These are phyloP conservation scores for Dermochelys coriacea DNA, from an alignment of 2,797 vertebrate species.

Conservation along the genomic window DNA sequence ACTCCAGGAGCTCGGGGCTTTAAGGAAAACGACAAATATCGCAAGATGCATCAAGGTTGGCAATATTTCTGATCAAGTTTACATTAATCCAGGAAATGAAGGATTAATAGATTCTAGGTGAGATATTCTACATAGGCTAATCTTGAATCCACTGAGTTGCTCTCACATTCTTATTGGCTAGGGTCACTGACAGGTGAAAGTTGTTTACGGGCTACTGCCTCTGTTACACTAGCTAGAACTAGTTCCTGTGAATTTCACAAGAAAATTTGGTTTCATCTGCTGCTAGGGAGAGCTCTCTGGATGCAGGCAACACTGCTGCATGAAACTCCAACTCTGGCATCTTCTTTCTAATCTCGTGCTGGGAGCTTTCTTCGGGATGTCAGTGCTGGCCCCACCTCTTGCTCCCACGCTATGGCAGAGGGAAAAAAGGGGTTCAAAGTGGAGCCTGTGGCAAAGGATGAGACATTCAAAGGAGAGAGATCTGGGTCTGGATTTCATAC, in stretches of 20 bases:
- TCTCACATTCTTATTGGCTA: not conserved
- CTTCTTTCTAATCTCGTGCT: not conserved
- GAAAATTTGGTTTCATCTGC: not conserved
- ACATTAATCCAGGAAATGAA: conserved; percentile 33
- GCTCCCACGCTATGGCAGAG: not conserved
- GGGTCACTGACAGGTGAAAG: conserved; percentile 60
- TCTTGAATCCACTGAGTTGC: not conserved
- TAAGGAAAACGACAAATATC: conserved; percentile 40
- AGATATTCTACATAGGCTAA: conserved; percentile 45
- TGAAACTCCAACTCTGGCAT: not conserved
- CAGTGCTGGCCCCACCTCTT: not conserved
- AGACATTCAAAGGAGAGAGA: not conserved
- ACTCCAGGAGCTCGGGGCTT: conserved; percentile 2
- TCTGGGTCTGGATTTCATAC: not conserved
- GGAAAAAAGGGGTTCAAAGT: not conserved
- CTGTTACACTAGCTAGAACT: conserved; percentile 14
- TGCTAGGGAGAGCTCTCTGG: not conserved
- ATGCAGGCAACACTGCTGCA: not conserved
- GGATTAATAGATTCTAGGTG: not conserved
- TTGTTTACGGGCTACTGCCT: conserved; percentile 15
- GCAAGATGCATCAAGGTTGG: not conserved
- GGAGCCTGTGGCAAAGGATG: not conserved
- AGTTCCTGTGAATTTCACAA: conserved; percentile 39
- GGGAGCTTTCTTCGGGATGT: not conserved
- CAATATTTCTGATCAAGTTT: conserved; percentile 38